phyloP scores from a whole-genome alignment of 2,888 invertebrate genomes.

The Galerucella nymphaeae region DNA sequence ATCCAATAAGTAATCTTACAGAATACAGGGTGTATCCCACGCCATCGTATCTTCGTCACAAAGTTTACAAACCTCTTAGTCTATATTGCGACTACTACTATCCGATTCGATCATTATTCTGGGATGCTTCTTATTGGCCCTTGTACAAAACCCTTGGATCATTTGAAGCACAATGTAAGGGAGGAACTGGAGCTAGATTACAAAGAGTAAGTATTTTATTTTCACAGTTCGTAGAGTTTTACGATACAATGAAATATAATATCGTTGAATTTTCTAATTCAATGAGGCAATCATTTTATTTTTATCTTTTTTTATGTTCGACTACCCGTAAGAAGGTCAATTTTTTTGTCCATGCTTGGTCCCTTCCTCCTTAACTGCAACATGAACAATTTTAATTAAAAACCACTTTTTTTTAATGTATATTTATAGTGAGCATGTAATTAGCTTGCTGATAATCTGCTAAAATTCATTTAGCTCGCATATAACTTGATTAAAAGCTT shows the following conservation, averaged over 20 bases:
- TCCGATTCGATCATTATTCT: conserved; percentile 51
- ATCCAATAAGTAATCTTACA: conserved; percentile 52
- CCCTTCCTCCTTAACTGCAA: too few species aligned
- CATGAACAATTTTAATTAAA: too few species aligned
- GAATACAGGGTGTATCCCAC: conserved; percentile 50
- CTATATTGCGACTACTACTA: conserved; percentile 55
- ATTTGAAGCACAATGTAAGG: conserved; percentile 44
- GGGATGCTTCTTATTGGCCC: conserved; percentile 54
- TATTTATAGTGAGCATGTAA: too few species aligned
- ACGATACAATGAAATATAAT: too few species aligned
- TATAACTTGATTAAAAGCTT: too few species aligned
- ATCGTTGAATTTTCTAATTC: background rate
- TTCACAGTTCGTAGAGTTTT: too few species aligned
- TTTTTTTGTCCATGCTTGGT: too few species aligned
- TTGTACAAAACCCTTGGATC: conserved; percentile 47
- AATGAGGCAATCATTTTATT: background rate
- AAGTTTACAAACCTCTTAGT: conserved; percentile 54
- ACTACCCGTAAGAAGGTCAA: too few species aligned
- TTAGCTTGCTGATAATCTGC: too few species aligned
- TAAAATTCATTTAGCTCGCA: too few species aligned
- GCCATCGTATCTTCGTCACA: conserved; percentile 48
- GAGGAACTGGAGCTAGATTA: conserved; percentile 44
- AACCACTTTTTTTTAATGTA: too few species aligned
- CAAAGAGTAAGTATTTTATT: conserved; percentile 53
- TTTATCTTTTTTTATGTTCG: background rate